Base-by-base conservation (phyloP, 2,888 invertebrate genomes). In the Harpalus rufipes region DNA sequence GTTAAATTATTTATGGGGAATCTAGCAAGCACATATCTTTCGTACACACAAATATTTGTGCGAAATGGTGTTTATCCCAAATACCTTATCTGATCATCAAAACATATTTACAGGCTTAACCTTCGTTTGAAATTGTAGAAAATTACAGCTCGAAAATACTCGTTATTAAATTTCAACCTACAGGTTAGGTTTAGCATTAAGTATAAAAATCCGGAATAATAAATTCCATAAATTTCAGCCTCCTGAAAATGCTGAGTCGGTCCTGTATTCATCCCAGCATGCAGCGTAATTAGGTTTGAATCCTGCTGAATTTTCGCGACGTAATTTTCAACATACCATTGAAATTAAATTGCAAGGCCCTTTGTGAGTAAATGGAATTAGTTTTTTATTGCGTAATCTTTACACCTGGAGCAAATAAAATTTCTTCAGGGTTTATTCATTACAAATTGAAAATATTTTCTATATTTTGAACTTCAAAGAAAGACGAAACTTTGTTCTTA, bases 321-420 rank as follows among this genome's bases (percentile, higher is more conserved):
- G 72, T 72, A 72, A 72, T 72, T 32, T 72, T 72, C 63, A 25
- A 25, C 63, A 14, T 63, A 21, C 63, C 63, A 63, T 63, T 63
- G 25, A 63, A 63, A 63, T 63, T 63, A 63, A 63, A 63, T 63
- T 63, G 63, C 63, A 21, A 25, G 63, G 25, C 25, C 16, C 63
- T 63, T 63, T 63, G 63, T 63, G 25, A 25, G 16, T 12, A 21
- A 63, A 21, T 63, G 63, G 21, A 63, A 63, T 63, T 63, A 21
- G 63, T 63, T 63, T 63, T 63, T 63, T 63, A 63, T 63, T 25
- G 21, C 61, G 16, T 61, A 61, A 61, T 61, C 59, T 61, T 63
- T 63, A 21, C 63, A 63, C 63, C 63, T 63, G 63, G 25, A 63
- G 44, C 1, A 51, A 51, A 51, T 51, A 51, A 51, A 10, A 51